Evolutionary conservation across 2,797 vertebrate species (phyloP), one percentile per base, ranked within the genome.

Genomic region (Diglossa cyanea): DNA sequence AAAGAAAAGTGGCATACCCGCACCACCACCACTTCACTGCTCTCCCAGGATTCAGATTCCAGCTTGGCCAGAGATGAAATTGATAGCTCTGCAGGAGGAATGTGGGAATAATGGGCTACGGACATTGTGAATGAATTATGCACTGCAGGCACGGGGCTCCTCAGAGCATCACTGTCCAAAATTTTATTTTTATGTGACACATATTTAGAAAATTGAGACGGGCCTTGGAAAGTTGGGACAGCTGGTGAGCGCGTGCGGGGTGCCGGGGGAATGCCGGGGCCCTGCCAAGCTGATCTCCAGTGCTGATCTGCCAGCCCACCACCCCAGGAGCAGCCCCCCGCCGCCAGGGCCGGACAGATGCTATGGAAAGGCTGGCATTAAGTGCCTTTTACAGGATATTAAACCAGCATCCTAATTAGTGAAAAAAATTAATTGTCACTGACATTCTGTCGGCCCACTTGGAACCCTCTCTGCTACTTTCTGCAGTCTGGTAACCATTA

Each of bases 301-400:
- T 16, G 61, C 4, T 51, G 48, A 92, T 91, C 94, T 91, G 77
- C 77, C 95, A 96, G 92, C 96, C 94, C 95, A 79, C 88, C 54
- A 28, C 93, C 95, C 96, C 94, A 95, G 94, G 87, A 97, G 96
- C 97, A 97, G 88, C 90, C 96, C 93, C 88, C 71, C 0, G 1
- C 67, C 40, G 3, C 90, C 30, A 77, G 47, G 85, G 86, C 77
- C 11, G 54, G 96, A 97, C 98, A 98, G 97, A 98, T 98, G 97
- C 96, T 98, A 68, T 95, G 97, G 94, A 95, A 97, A 93, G 95
- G 68, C 91, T 96, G 97, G 97, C 96, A 96, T 96, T 97, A 98
- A 98, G 97, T 97, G 97, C 95, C 96, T 98, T 98, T 98, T 98
- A 95, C 97, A 98, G 98, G 97, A 98, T 98, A 98, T 98, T 98